phyloP scores from a whole-genome alignment of 2,113 vertebrate genomes.

The Parus major region DNA sequence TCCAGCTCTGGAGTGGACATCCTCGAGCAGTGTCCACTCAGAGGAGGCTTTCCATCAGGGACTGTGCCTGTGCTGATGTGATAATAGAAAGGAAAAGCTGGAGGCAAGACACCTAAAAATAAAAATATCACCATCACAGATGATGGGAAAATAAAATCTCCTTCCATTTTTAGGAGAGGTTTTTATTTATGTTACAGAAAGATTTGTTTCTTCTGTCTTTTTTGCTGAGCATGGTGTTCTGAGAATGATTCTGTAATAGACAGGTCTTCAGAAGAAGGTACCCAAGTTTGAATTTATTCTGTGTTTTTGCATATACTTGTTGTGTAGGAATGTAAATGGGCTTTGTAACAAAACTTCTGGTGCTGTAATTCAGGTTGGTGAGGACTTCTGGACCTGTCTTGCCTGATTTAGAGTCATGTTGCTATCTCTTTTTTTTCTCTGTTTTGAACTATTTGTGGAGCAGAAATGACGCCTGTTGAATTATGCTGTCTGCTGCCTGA shows the following conservation, averaged over 20 bases:
- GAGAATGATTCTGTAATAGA: constrained; percentile 33
- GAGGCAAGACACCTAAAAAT: constrained; percentile 37
- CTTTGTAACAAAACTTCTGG: not conserved
- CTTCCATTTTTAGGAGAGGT: constrained; percentile 8
- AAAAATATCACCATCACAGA: not conserved
- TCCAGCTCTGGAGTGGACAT: not conserved
- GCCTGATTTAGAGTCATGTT: not conserved
- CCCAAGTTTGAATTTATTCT: not conserved
- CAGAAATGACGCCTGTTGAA: not conserved
- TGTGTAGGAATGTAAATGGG: not conserved
- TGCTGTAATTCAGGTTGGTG: not conserved
- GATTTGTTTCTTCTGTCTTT: constrained; percentile 46
- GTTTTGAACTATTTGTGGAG: not conserved
- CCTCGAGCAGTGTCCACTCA: not conserved
- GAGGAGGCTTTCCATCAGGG: not conserved
- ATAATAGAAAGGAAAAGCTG: not conserved
- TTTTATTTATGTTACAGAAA: constrained; percentile 47
- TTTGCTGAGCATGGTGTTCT: constrained; percentile 44
- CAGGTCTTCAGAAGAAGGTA: constrained; percentile 40
- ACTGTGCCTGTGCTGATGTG: not conserved
- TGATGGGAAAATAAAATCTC: not conserved
- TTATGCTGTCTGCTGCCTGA: not conserved
- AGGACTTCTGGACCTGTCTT: not conserved
- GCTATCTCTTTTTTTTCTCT: not conserved
- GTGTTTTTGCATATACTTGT: constrained; percentile 18